Evolutionary conservation across 64 coral and sea anemone genomes (phyloP).

Genomic region (Acropora yongei): DNA sequence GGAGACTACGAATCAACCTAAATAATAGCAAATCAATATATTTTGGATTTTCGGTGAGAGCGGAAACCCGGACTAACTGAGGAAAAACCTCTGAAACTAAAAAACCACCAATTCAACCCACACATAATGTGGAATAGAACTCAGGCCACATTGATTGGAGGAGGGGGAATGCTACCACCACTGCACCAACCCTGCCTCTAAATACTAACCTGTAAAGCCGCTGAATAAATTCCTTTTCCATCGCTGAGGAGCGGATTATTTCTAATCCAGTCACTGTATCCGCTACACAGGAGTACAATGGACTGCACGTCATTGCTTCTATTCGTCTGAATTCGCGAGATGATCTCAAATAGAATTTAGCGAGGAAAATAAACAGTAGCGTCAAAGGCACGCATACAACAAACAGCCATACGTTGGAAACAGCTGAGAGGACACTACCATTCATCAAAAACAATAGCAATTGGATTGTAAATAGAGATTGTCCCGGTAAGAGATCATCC

Average conservation of each 20-base stretch:
- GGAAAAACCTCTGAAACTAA: too few relatives aligned
- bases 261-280: constrained; percentile 65
- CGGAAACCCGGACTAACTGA: too few relatives aligned
- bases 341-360: constrained; percentile 26
- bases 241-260: constrained; percentile 51
- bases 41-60: too few relatives aligned
- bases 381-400: constrained; percentile 20
- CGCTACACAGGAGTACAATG: constrained; percentile 60
- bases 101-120: too few relatives aligned
- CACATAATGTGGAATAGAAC: too few relatives aligned
- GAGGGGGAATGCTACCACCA: too few relatives aligned
- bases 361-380: constrained; percentile 6
- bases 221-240: constrained; percentile 23
- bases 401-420: constrained; percentile 52
- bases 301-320: constrained; percentile 57
- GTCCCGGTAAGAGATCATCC: constrained; percentile 37
- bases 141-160: too few relatives aligned
- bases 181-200: too few relatives aligned
- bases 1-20: too few relatives aligned
- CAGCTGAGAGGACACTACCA: constrained; percentile 23
- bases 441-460: not conserved
- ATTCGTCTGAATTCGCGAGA: constrained; percentile 53
- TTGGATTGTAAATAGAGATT: not conserved
- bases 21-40: too few relatives aligned
- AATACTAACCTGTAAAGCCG: constrained; percentile 12